phyloP scores from a whole-genome alignment of 2,113 vertebrate species.

The Psittacula cyanocephala region DNA sequence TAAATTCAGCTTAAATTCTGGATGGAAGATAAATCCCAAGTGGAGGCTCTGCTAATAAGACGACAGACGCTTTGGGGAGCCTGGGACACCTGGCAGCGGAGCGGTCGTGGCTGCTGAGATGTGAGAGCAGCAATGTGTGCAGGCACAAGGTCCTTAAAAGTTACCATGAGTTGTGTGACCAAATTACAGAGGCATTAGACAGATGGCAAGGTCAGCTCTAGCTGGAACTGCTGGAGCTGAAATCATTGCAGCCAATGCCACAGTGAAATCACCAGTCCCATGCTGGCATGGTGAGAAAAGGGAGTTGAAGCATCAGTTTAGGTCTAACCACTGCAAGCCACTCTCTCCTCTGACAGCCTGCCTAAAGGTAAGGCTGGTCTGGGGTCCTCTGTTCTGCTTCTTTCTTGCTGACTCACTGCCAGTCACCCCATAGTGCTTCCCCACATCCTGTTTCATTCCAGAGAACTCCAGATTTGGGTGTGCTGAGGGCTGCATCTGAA shows the following conservation, averaged over 20 bases:
- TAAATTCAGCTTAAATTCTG: constrained; percentile 65
- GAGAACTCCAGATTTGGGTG: background rate
- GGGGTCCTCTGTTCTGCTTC: background rate
- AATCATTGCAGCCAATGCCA: background rate
- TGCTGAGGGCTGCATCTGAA: background rate
- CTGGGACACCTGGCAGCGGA: background rate
- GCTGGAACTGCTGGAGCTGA: background rate
- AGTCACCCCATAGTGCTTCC: background rate
- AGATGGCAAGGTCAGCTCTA: background rate
- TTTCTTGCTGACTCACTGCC: background rate
- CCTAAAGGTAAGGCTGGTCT: background rate
- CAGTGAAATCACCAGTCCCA: background rate
- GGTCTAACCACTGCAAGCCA: background rate
- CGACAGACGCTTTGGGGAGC: constrained; percentile 23
- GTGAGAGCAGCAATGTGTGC: background rate
- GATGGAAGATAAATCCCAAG: constrained; percentile 64
- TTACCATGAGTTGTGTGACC: background rate
- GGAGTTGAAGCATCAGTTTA: background rate
- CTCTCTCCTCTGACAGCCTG: background rate
- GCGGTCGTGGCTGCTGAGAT: background rate
- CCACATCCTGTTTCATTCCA: background rate
- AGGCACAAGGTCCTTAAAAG: background rate
- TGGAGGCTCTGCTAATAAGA: constrained; percentile 56
- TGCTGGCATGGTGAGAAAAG: background rate
- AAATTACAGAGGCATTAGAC: background rate